A percentile compares a stretch with the other conserved stretches of the same genome.
Evolutionary conservation across 23 tunicate genomes (phyloP).

Genomic region (Oikopleura dioica): DNA sequence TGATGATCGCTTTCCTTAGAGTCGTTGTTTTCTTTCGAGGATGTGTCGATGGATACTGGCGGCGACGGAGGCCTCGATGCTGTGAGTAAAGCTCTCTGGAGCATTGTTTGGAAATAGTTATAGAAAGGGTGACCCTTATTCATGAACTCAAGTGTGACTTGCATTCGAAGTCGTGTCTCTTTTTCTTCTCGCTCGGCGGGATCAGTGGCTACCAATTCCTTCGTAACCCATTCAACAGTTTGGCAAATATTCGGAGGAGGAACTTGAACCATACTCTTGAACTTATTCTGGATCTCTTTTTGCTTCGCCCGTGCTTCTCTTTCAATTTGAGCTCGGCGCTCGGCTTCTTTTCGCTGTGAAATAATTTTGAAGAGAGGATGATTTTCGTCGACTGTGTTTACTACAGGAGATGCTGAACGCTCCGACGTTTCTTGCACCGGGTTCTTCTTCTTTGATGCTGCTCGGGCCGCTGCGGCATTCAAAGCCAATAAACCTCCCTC

Average conservation of each 20-base stretch:
- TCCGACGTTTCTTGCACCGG: neutral
- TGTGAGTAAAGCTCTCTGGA: neutral
- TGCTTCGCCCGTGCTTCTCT: neutral
- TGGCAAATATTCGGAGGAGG: neutral
- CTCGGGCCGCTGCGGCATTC: too few relatives aligned
- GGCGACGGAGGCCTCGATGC: neutral
- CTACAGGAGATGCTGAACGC: neutral
- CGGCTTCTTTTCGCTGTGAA: neutral
- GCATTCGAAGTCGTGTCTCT: neutral
- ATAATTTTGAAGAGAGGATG: neutral
- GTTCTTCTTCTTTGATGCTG: neutral
- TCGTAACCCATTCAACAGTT: neutral
- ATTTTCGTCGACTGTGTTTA: neutral
- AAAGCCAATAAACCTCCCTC: neutral
- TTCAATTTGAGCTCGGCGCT: neutral
- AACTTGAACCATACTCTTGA: neutral
- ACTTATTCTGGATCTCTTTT: neutral
- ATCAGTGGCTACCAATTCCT: neutral
- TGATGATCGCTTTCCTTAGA: too few relatives aligned
- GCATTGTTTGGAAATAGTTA: neutral
- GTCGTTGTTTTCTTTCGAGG: neutral
- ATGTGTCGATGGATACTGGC: neutral
- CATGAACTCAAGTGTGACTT: neutral
- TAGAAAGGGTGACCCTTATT: neutral
- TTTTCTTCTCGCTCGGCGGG: neutral